Percentiles rank a stretch among this genome's conserved stretches.
phyloP scores from a whole-genome alignment of 2,888 invertebrate species.

The Melieria omissa region DNA sequence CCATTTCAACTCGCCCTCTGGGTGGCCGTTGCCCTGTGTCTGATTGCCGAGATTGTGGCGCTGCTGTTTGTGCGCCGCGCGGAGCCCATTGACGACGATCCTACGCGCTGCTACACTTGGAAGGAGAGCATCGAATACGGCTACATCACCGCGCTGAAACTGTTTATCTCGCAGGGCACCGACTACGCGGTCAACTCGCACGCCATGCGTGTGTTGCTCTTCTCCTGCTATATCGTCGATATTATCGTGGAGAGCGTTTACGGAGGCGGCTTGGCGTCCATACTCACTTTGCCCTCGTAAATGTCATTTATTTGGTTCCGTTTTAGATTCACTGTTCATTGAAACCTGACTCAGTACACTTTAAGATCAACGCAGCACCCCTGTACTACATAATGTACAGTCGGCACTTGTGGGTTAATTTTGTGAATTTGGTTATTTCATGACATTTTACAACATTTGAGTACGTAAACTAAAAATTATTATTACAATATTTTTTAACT shows the following conservation, averaged over 20 bases:
- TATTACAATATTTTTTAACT: too few species aligned
- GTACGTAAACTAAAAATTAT: neutral
- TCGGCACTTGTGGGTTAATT: too few species aligned
- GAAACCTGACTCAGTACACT: too few species aligned
- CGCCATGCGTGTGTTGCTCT: conserved; percentile 53
- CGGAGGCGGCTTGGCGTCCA: conserved; percentile 74
- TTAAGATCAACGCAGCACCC: too few species aligned
- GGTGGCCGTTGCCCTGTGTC: conserved; percentile 68
- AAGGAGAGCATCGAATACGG: conserved; percentile 52
- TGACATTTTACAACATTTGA: neutral
- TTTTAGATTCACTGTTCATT: too few species aligned
- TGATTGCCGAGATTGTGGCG: conserved; percentile 67
- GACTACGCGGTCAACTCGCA: conserved; percentile 50
- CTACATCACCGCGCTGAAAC: conserved; percentile 52
- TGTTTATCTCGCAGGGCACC: conserved; percentile 57
- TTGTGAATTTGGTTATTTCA: too few species aligned
- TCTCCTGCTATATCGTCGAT: conserved; percentile 66
- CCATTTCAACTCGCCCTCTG: conserved; percentile 73
- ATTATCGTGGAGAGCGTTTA: conserved; percentile 74
- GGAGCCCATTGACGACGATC: conserved; percentile 40
- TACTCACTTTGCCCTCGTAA: conserved; percentile 74
- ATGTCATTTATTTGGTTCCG: too few species aligned
- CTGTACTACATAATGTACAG: too few species aligned
- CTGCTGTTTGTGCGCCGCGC: conserved; percentile 51
- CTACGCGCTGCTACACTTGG: conserved; percentile 40